Percentiles rank a stretch among this genome's conserved stretches.
phyloP scores from a whole-genome alignment of 2,113 vertebrate species.

The Proterorhinus semilunaris region DNA sequence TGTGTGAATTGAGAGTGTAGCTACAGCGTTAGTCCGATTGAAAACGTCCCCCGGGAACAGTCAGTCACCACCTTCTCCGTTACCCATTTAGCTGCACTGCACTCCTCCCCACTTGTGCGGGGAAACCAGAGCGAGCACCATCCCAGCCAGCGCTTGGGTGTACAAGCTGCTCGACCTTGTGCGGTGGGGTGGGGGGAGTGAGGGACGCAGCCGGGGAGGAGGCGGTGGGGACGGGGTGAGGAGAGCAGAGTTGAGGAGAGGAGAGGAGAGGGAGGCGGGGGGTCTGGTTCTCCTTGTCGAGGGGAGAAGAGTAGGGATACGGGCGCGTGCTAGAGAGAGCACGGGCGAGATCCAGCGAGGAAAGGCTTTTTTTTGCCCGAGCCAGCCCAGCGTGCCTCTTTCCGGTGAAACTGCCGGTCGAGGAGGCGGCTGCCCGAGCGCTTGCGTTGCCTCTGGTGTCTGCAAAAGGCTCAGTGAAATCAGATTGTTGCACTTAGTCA shows the following conservation, averaged over 20 bases:
- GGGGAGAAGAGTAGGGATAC: constrained; percentile 41
- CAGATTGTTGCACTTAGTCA: constrained; percentile 37
- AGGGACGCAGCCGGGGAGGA: constrained; percentile 50
- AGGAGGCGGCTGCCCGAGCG: constrained; percentile 15
- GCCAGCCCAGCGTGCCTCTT: constrained; percentile 41
- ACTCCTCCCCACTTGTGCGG: constrained; percentile 13
- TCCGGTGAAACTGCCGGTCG: constrained; percentile 35
- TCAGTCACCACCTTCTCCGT: constrained; percentile 28
- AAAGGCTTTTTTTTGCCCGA: constrained; percentile 63
- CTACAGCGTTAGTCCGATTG: constrained; percentile 55
- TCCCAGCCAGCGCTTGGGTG: constrained; percentile 41
- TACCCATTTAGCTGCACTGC: constrained; percentile 4
- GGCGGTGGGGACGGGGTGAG: constrained; percentile 14
- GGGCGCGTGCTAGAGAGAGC: constrained; percentile 51
- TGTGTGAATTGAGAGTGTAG: constrained; percentile 37
- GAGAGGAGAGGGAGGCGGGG: neutral
- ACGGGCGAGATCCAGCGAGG: constrained; percentile 44
- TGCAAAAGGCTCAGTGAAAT: constrained; percentile 38
- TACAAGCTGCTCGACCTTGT: constrained; percentile 71
- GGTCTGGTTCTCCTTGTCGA: constrained; percentile 50
- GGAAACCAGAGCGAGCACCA: constrained; percentile 37
- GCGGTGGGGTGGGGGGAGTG: constrained; percentile 28
- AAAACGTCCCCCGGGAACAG: constrained; percentile 59
- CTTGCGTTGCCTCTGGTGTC: constrained; percentile 33
- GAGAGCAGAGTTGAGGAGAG: neutral